phyloP scores from a whole-genome alignment of 1,140 invertebrate species.

The Tachypleus tridentatus region DNA sequence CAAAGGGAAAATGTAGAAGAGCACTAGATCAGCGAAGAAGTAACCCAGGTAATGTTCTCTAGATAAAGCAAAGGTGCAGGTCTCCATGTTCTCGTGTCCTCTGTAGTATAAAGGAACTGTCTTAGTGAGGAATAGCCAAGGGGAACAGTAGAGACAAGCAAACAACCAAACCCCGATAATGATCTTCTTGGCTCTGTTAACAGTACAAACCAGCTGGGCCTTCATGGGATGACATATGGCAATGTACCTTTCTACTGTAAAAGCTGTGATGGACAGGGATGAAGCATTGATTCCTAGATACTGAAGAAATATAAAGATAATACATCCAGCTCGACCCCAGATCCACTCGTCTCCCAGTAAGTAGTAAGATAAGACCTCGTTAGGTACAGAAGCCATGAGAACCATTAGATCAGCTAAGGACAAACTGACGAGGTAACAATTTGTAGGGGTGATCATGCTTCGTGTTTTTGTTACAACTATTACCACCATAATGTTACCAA shows the following conservation, averaged over 20 bases:
- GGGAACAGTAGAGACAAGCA: constrained; percentile 40
- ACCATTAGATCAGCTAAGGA: constrained; percentile 47
- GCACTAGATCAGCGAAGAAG: constrained; percentile 46
- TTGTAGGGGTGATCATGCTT: constrained; percentile 47
- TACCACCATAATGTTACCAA: constrained; percentile 45
- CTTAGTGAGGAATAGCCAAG: constrained; percentile 42
- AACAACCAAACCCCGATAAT: constrained; percentile 46
- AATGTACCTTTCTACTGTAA: constrained; percentile 49
- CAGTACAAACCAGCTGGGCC: constrained; percentile 44
- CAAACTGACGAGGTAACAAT: constrained; percentile 48
- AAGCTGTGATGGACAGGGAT: constrained; percentile 50
- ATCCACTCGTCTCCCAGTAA: constrained; percentile 44
- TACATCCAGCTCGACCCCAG: constrained; percentile 46
- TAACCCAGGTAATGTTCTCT: constrained; percentile 41
- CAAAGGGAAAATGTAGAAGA: constrained; percentile 48
- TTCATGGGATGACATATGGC: constrained; percentile 48
- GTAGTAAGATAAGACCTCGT: constrained; percentile 47
- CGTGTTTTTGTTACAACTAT: constrained; percentile 38
- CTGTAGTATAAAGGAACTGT: constrained; percentile 32
- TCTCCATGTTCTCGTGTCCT: constrained; percentile 30
- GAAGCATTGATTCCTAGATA: constrained; percentile 56
- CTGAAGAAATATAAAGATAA: constrained; percentile 47
- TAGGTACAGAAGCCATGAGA: constrained; percentile 44
- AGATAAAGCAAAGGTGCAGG: constrained; percentile 40
- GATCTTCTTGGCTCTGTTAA: constrained; percentile 44